Base-by-base conservation (phyloP, 2,113 vertebrate genomes). In the Poecile atricapillus region DNA sequence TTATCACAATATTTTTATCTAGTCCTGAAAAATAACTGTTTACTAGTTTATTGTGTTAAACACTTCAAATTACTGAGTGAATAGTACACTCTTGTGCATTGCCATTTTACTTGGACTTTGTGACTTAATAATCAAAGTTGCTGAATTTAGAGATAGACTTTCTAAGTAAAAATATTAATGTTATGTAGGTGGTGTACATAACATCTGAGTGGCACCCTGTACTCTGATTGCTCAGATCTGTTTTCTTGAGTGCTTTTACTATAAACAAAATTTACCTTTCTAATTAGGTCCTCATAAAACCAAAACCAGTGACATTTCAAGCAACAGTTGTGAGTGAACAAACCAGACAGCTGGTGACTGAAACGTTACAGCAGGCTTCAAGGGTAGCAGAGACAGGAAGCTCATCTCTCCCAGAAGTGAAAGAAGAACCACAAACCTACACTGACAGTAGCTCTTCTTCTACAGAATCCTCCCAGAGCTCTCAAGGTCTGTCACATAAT, bases 271-370 rank as follows among this genome's bases (percentile, higher is more conserved):
- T 46, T 70, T 96, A n/a, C 56, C 80, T 96, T 86, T 94, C 41
- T 70, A 77, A 75, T 30, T 95, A 99, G 99, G 99, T 99, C 85
- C 98, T 99, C 70, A 99, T 99, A 97, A 99, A 99, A 94, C 99
- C 99, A 3, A 99, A 99, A 97, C 99, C 99, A 11, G 98, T 99
- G 81, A 98, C 98, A 2, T 99, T 99, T 97, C 99, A 99, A 97
- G 97, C 99, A 4, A 99, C 99, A 1, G 98, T 99, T 95, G 98
- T 99, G 98, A 99, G 99, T 25, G 99, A 99, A 63, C 99, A 99
- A 94, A 98, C 99, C 25, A 97, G 99, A 67, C 99, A 99, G 96
- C 97, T 99, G 96, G 99, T 99, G 64, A 99, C 98, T 3, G 99
- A 99, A 98, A 99, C 99, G 0, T 98, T 99, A 80, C 99, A 99